These are phyloP conservation scores for Misgurnus anguillicaudatus DNA, from an alignment of 2,113 vertebrate genomes.

Conservation along the genomic window DNA sequence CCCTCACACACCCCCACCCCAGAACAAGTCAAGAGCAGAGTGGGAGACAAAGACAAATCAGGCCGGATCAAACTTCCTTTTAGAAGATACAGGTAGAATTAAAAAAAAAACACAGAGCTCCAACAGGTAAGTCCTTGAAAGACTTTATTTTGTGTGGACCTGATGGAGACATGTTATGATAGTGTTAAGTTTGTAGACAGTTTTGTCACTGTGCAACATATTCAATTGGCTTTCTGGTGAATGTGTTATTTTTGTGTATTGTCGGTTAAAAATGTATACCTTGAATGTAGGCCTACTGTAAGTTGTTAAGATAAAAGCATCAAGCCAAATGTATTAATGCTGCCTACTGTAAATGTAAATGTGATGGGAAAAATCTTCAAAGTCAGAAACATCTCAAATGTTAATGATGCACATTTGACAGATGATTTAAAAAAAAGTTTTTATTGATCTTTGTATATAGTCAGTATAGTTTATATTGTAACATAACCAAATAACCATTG, in stretches of 20 bases:
- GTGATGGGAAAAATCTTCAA: neutral
- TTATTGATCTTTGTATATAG: neutral
- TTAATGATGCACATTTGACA: neutral
- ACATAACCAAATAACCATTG: neutral
- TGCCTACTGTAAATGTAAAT: too few species aligned
- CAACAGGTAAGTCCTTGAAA: slow-evolving; percentile 43
- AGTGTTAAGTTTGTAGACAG: neutral
- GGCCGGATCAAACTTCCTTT: slow-evolving; percentile 75
- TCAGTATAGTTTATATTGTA: neutral
- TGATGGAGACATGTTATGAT: slow-evolving; percentile 1
- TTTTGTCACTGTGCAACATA: neutral
- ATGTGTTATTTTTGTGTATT: neutral
- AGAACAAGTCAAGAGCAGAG: slow-evolving; percentile 76
- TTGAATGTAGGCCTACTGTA: too few species aligned
- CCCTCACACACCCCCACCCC: slow-evolving; percentile 64
- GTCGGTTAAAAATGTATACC: too few species aligned
- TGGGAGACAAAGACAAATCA: slow-evolving; percentile 85
- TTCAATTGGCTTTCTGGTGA: neutral
- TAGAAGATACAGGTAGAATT: slow-evolving; percentile 67
- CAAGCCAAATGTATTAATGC: too few species aligned
- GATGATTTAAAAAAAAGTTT: neutral
- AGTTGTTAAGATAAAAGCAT: too few species aligned
- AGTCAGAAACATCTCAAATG: too few species aligned
- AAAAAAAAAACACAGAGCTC: slow-evolving; percentile 46
- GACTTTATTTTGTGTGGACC: neutral